These are phyloP conservation scores for Drosophila ustulata DNA, from an alignment of 2,888 invertebrate species.

Conservation along the genomic window DNA sequence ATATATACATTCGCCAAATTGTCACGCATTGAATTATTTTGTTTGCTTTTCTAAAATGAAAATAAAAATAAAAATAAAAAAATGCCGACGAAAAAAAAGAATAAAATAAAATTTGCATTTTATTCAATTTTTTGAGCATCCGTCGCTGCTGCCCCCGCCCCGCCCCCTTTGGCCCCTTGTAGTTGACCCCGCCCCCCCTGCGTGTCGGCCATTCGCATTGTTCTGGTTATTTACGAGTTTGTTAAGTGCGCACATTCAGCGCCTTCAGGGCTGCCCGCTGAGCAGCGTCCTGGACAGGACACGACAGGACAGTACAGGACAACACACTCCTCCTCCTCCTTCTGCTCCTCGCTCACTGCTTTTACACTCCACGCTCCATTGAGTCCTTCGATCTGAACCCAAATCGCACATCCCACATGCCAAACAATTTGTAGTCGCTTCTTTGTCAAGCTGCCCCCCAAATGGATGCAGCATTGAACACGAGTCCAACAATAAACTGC, in stretches of 20 bases:
- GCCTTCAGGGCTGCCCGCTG: slow-evolving; percentile 52
- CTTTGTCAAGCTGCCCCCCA: slow-evolving; percentile 25
- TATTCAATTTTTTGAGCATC: slow-evolving; percentile 79
- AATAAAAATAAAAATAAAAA: slow-evolving; percentile 24
- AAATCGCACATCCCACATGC: slow-evolving; percentile 35
- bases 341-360: neutral
- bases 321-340: slow-evolving; percentile 27
- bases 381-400: slow-evolving; percentile 24
- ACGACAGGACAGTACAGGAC: slow-evolving; percentile 22
- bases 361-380: slow-evolving; percentile 61
- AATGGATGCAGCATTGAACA: slow-evolving; percentile 29
- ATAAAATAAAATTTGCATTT: slow-evolving; percentile 82
- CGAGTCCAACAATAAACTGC: slow-evolving; percentile 8
- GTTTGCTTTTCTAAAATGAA: slow-evolving; percentile 52
- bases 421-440: slow-evolving; percentile 47
- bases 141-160: slow-evolving; percentile 8
- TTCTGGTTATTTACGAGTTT: slow-evolving; percentile 80
- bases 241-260: slow-evolving; percentile 75
- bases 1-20: slow-evolving; percentile 64
- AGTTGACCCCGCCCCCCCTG: slow-evolving; percentile 4
- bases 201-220: slow-evolving; percentile 61
- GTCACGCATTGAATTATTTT: slow-evolving; percentile 80
- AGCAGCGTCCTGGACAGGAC: slow-evolving; percentile 30
- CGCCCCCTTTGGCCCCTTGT: neutral
- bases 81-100: slow-evolving; percentile 37